phyloP scores from a whole-genome alignment of 2,888 invertebrate genomes.

The Apantesis nais region DNA sequence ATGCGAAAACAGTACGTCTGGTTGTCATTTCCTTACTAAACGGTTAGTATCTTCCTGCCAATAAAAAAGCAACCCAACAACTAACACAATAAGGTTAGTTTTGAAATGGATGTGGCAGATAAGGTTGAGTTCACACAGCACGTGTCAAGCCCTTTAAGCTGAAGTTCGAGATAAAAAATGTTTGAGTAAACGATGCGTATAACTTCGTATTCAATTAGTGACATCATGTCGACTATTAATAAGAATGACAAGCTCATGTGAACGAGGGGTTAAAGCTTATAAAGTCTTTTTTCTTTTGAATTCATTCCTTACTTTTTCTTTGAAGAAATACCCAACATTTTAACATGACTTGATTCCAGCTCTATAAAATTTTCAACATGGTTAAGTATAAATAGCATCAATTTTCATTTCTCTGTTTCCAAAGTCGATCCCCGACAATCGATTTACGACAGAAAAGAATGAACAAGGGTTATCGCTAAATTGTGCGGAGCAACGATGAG shows the following conservation, averaged over 20 bases:
- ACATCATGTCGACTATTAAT: slow-evolving; percentile 34
- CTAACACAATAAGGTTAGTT: slow-evolving; percentile 36
- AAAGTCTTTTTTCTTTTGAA: background rate
- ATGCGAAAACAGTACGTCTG: slow-evolving; percentile 77
- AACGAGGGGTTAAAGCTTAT: slow-evolving; percentile 12
- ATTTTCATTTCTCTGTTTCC: background rate
- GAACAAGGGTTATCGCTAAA: background rate
- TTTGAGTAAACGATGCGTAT: slow-evolving; percentile 58
- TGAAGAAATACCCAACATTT: background rate
- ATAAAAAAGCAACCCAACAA: slow-evolving; percentile 40
- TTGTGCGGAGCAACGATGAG: background rate
- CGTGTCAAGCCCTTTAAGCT: slow-evolving; percentile 58
- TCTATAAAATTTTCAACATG: background rate
- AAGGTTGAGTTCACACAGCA: slow-evolving; percentile 53
- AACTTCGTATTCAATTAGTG: slow-evolving; percentile 51
- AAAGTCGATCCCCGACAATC: background rate
- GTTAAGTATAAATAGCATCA: background rate
- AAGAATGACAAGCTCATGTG: slow-evolving; percentile 18
- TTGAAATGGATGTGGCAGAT: slow-evolving; percentile 36
- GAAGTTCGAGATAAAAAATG: slow-evolving; percentile 60
- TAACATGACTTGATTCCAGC: background rate
- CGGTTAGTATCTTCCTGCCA: slow-evolving; percentile 62
- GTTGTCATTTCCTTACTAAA: slow-evolving; percentile 72
- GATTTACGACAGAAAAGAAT: background rate
- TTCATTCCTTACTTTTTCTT: background rate